These are phyloP conservation scores for Orussus abietinus DNA, from an alignment of 1,140 invertebrate genomes.

Conservation along the genomic window DNA sequence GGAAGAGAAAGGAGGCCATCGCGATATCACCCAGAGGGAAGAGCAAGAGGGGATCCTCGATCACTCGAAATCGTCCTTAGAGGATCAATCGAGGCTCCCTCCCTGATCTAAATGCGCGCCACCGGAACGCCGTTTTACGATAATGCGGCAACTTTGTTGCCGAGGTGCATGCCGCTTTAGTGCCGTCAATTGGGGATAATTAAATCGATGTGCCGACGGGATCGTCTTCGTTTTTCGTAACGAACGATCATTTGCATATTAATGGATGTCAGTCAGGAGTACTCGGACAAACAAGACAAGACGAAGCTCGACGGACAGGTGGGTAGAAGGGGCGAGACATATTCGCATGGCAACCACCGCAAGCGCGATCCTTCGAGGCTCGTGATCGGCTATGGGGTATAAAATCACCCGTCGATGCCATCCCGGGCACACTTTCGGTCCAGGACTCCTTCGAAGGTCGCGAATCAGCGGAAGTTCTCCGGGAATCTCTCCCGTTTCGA, in stretches of 20 bases:
- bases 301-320: slow-evolving; percentile 19
- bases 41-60: too few species aligned
- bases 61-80: too few species aligned
- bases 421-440: slow-evolving; percentile 21
- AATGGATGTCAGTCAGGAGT: slow-evolving; percentile 32
- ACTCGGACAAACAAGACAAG: slow-evolving; percentile 19
- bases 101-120: too few species aligned
- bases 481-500: too few species aligned
- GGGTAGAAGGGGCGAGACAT: slow-evolving; percentile 1
- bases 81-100: too few species aligned
- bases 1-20: too few species aligned
- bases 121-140: too few species aligned
- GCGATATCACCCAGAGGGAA: too few species aligned
- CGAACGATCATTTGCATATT: slow-evolving; percentile 36
- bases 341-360: slow-evolving; percentile 35
- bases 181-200: slow-evolving; percentile 27
- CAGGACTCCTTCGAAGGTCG: too few species aligned
- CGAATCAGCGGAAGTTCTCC: too few species aligned
- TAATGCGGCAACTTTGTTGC: background rate
- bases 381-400: slow-evolving; percentile 27
- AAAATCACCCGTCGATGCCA: slow-evolving; percentile 26
- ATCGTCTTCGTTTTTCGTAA: slow-evolving; percentile 29
- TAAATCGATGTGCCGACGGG: slow-evolving; percentile 24
- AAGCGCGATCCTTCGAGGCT: slow-evolving; percentile 21
- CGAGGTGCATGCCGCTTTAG: background rate